Evolutionary conservation across 1,140 invertebrate genomes (phyloP), one percentile per base, ranked within the genome.

Genomic region (Cotesia vestalis): DNA sequence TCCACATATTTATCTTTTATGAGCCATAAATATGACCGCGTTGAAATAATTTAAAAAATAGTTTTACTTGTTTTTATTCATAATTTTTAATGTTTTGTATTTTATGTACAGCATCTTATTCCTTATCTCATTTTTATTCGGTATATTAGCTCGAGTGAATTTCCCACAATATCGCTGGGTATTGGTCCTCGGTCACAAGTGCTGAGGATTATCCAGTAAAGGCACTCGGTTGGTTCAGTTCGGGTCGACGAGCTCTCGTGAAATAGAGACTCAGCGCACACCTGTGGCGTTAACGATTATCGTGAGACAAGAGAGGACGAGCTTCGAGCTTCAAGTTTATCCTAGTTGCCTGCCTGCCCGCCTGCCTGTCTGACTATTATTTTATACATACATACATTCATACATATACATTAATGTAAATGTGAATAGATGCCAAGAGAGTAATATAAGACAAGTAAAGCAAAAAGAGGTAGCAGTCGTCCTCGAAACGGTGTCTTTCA

Each of bases 231-330:
- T 64, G 46, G 52, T 27, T 53, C n/a, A 12, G 20, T 51, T 64
- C 61, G 52, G 68, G 20, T 52, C 36, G 64, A 57, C 53, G 61
- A 55, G 69, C 59, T 66, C 69, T 73, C 40, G 38, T 57, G 57
- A 73, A 66, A 73, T 70, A 59, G 35, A 55, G 61, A 53, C 51
- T 66, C 61, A 61, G 73, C 71, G 59, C 75, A 79, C 76, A 79
- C 75, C 75, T 78, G 75, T 79, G 72, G 76, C 73, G 69, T 17
- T 73, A 77, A 77, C 78, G 72, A 80, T 75, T 79, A 76, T 76
- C 68, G 52, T 55, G 63, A 51, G 66, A 78, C 75, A 73, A 78
- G 74, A 78, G 69, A 40, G 67, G 53, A 53, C 46, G 59, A 55
- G 61, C 9, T 69, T 46, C 40, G 40, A 46, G 40, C 40, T 46